Percentiles rank a stretch among this genome's conserved stretches.
phyloP scores from a whole-genome alignment of 2,113 vertebrate species.

The Chamaea fasciata region DNA sequence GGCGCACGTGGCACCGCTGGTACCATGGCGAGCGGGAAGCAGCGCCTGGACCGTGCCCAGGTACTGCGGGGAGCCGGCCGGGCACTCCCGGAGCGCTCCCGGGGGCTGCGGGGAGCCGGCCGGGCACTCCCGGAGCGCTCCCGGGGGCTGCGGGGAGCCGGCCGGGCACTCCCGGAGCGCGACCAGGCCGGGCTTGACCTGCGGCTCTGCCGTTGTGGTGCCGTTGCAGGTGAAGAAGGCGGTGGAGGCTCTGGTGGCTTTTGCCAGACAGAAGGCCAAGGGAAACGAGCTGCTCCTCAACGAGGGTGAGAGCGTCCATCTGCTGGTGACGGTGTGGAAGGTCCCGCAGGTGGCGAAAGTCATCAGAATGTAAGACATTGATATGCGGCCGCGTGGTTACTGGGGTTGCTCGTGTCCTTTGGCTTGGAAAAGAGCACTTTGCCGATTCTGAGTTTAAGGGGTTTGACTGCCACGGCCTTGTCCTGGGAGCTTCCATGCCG shows the following conservation, averaged over 20 bases:
- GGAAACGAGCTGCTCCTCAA: conserved; percentile 64
- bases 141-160: not conserved
- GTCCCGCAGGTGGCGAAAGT: conserved; percentile 74
- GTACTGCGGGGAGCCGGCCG: not conserved
- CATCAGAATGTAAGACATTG: conserved; percentile 79
- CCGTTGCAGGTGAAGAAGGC: conserved; percentile 83
- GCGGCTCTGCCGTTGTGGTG: not conserved
- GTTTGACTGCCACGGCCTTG: fast-evolving
- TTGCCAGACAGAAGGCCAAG: conserved; percentile 66
- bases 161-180: not conserved
- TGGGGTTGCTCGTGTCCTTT: not conserved
- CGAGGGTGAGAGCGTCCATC: conserved; percentile 74
- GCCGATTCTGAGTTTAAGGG: fast-evolving
- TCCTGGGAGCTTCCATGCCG: not conserved
- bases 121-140: not conserved
- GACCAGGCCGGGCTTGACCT: not conserved
- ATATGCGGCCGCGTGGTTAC: fast-evolving
- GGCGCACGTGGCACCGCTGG: not conserved
- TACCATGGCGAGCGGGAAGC: not conserved
- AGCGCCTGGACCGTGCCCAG: not conserved
- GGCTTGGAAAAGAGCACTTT: fast-evolving
- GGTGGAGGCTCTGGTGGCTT: conserved; percentile 76
- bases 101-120: no score
- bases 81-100: not conserved
- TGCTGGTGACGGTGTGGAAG: conserved; percentile 87